Evolutionary conservation across 92 coral and sea anemone species (phyloP), one percentile per base, ranked within the genome.

Genomic region (Paragorgia papillata): DNA sequence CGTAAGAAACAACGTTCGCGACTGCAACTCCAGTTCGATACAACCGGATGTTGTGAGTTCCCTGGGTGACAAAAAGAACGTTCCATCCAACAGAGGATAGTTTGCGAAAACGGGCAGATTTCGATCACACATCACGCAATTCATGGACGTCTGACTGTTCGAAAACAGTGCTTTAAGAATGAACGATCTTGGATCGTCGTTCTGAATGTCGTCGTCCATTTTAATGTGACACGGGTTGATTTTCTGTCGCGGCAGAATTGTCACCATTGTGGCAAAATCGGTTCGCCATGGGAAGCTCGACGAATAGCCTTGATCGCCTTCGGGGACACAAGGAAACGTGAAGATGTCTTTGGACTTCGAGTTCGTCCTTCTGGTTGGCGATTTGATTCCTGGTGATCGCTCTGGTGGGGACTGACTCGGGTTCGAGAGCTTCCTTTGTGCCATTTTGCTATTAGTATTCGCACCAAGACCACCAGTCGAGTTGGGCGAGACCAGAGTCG

Each of bases 141-240:
- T 82, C 31, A 92, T 91, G 0, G 90, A 79, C 24, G 92, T 76
- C 1, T 89, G 86, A 80, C 86, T 80, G 57, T 83, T 85, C 29
- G 92, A 88, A 49, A 96, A 87, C 17, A 94, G 89, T 20, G 89
- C 88, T 46, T 97, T 91, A 7, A 94, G 84, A 1, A 94, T 93
- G 56, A 94, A 91, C 44, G 90, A 92, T 12, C 98, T 82, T 17
- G 97, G 97, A 12, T 94, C 97, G 83, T 94, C 98, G 48, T 65
- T 75, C 53, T 86, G 83, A 44, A 83, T 79, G 62, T 94, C 98
- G 46, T 94, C 98, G 48, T 94, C 98, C 98, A 94, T 94, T 75
- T 94, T 94, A 58, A 94, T 94, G 65, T 94, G 97, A 62, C 90
- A 94, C 17, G 98, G 98, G 79, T 94, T 94, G 25, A 94, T 92